Conservation (phyloP, 2,888 invertebrate genomes). For the Lamellibrachia columna region DNA sequence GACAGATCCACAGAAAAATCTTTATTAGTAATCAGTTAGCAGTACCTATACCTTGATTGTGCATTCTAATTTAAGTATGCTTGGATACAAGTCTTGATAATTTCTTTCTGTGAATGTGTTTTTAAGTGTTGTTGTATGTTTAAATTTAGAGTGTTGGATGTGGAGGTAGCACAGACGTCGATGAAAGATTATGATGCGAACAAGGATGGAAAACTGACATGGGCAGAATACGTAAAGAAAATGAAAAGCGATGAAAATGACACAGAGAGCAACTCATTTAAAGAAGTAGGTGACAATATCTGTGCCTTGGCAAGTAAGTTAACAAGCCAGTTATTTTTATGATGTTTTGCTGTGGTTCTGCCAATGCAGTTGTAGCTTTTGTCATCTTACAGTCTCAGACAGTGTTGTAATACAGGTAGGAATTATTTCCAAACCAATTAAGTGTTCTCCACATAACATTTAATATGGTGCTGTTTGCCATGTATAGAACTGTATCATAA, state of each 20-base stretch:
- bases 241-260: constrained; percentile 78
- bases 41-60: background rate
- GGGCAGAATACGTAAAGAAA: constrained; percentile 90
- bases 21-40: too few species aligned
- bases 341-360: background rate
- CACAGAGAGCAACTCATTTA: constrained; percentile 53
- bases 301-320: background rate
- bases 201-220: constrained; percentile 82
- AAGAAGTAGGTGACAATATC: constrained; percentile 41
- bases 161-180: constrained; percentile 86
- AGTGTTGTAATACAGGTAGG: too few species aligned
- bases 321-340: too few species aligned
- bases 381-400: too few species aligned
- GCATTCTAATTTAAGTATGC: background rate
- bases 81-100: background rate
- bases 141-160: constrained; percentile 41
- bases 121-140: background rate
- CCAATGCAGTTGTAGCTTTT: too few species aligned
- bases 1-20: too few species aligned
- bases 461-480: too few species aligned
- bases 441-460: too few species aligned
- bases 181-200: constrained; percentile 85
- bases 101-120: background rate
- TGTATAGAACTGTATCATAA: too few species aligned
- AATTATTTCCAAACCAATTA: too few species aligned